These are phyloP conservation scores for Drosophila mimica DNA, from an alignment of 2,888 invertebrate species.

Conservation along the genomic window DNA sequence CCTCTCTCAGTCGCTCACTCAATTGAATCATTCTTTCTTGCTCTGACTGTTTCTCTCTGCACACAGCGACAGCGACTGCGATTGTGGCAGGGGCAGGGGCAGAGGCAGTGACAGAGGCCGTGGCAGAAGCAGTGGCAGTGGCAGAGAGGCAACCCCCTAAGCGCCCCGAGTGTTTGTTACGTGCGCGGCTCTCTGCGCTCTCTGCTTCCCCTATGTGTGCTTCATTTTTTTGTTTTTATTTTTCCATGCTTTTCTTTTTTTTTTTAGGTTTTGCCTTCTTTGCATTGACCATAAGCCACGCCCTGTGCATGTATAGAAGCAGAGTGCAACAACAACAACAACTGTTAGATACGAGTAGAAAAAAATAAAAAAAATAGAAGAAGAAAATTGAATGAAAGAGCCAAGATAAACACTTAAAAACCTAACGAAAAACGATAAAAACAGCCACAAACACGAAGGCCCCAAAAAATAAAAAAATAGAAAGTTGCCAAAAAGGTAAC, in stretches of 20 bases:
- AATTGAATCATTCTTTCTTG: conserved; percentile 5
- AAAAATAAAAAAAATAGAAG: conserved; percentile 24
- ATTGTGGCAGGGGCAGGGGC: conserved; percentile 25
- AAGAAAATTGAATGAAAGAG: conserved; percentile 73
- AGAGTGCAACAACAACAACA: conserved; percentile 72
- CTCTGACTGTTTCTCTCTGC: conserved; percentile 13
- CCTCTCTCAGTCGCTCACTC: conserved; percentile 6
- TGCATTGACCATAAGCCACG: conserved; percentile 83
- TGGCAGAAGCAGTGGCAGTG: not conserved
- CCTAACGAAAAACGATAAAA: conserved; percentile 72
- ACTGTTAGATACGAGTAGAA: conserved; percentile 69
- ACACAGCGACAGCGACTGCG: conserved; percentile 31
- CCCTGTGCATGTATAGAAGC: conserved; percentile 80
- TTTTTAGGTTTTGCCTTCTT: conserved; percentile 51
- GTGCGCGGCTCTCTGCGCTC: conserved; percentile 26
- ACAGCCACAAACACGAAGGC: conserved; percentile 58
- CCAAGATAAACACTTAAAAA: conserved; percentile 79
- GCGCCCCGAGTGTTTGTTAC: conserved; percentile 34
- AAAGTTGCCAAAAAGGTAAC: conserved; percentile 75
- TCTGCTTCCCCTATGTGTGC: conserved; percentile 64
- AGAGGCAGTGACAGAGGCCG: conserved; percentile 4
- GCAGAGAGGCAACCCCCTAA: conserved; percentile 66
- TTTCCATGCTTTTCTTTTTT: conserved; percentile 16
- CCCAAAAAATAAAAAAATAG: conserved; percentile 32
- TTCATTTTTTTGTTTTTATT: conserved; percentile 35